Conservation (phyloP, 2,888 invertebrate genomes). For the Epistrophella euchroma region DNA sequence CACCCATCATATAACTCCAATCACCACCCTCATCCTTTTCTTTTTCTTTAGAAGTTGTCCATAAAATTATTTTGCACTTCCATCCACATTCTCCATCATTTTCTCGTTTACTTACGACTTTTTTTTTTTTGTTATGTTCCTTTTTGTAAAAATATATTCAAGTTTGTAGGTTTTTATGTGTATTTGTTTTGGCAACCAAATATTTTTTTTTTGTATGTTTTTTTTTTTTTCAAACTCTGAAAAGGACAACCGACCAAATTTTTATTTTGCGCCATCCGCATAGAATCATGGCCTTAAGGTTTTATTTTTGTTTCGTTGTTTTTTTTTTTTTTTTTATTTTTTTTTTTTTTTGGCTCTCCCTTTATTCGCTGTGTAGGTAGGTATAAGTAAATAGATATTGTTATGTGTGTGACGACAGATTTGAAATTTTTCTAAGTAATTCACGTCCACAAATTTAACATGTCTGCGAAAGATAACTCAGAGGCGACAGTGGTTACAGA, state of each 20-base stretch:
- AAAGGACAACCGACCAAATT: constrained; percentile 55
- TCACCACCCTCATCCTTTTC: constrained; percentile 25
- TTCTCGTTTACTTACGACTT: constrained; percentile 10
- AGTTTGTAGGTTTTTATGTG: constrained; percentile 10
- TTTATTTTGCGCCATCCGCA: constrained; percentile 53
- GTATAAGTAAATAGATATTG: not conserved
- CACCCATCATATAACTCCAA: not conserved
- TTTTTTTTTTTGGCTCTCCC: too few species aligned
- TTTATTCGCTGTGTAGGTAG: not conserved
- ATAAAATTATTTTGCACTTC: constrained; percentile 70
- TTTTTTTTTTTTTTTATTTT: not conserved
- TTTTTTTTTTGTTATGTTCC: not conserved
- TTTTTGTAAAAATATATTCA: constrained; percentile 10
- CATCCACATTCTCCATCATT: constrained; percentile 28
- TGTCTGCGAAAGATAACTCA: constrained; percentile 30
- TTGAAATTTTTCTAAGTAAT: constrained; percentile 62
- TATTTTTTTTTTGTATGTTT: constrained; percentile 42
- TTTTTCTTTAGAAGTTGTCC: constrained; percentile 41
- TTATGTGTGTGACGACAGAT: constrained; percentile 52
- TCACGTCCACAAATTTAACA: constrained; percentile 59
- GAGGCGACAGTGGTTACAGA: constrained; percentile 47
- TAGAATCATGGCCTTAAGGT: constrained; percentile 10
- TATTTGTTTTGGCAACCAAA: constrained; percentile 71
- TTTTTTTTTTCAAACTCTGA: constrained; percentile 5
- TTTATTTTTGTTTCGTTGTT: constrained; percentile 2